A percentile compares a stretch with the other conserved stretches of the same genome.
These are phyloP conservation scores for cat (Felis catus) DNA, from an alignment of 2,113 vertebrate genomes.

Conservation along the genomic window F.catus_Fca126_mat1.0 CM031413.1:128213001-128213500, in stretches of 20 bases:
- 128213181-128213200: slow-evolving; percentile 71
- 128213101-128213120: slow-evolving; percentile 73
- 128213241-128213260: slow-evolving; percentile 52
- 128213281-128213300: background rate
- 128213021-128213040: slow-evolving; percentile 38
- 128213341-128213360: background rate
- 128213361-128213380: background rate
- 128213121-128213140: slow-evolving; percentile 71
- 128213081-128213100: slow-evolving; percentile 60
- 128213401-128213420: background rate
- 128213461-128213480: slow-evolving; percentile 2
- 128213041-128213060: slow-evolving; percentile 7
- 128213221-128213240: slow-evolving; percentile 62
- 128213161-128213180: slow-evolving; percentile 67
- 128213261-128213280: background rate
- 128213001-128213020: background rate
- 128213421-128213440: background rate
- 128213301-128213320: background rate
- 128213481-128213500: slow-evolving; percentile 38
- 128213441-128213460: background rate
- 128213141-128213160: slow-evolving; percentile 67
- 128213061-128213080: background rate
- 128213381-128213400: background rate
- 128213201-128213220: slow-evolving; percentile 46
- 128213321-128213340: slow-evolving; percentile 31